Conservation (phyloP, 2,888 invertebrate genomes). For the Sclerodermus sp. region DNA sequence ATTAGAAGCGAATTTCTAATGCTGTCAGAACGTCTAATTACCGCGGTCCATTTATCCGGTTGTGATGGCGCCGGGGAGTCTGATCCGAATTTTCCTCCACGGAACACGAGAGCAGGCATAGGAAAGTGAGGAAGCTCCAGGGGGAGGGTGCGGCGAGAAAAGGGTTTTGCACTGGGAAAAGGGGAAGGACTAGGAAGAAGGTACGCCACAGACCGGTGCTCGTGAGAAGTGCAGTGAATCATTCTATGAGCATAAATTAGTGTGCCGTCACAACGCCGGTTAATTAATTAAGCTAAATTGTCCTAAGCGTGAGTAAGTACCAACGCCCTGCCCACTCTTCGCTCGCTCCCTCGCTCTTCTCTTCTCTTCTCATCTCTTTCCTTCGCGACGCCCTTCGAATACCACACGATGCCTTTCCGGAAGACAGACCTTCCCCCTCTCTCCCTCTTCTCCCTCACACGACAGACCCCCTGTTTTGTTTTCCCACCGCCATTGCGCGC, state of each 20-base stretch:
- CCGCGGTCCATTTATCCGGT: slow-evolving; percentile 20
- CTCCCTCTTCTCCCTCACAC: neutral
- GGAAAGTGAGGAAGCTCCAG: too few relatives aligned
- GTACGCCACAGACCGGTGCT: slow-evolving; percentile 5
- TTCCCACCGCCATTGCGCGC: neutral
- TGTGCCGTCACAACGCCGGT: slow-evolving; percentile 48
- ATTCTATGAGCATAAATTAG: slow-evolving; percentile 54
- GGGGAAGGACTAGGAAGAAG: slow-evolving; percentile 6
- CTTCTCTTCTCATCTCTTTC: slow-evolving; percentile 10
- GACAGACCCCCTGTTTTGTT: neutral
- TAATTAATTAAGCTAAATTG: slow-evolving; percentile 55
- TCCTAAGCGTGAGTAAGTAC: slow-evolving; percentile 53
- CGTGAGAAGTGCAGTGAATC: slow-evolving; percentile 43
- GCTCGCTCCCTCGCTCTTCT: slow-evolving; percentile 6
- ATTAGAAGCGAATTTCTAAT: neutral
- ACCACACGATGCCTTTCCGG: slow-evolving; percentile 25
- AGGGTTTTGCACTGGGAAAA: too few relatives aligned
- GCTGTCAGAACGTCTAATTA: slow-evolving; percentile 26
- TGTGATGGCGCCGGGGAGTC: neutral
- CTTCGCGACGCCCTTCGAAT: slow-evolving; percentile 6
- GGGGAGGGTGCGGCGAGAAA: too few relatives aligned
- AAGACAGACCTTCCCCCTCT: neutral
- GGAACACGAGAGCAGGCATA: too few relatives aligned
- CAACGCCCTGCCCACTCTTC: slow-evolving; percentile 31
- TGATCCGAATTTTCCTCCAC: too few relatives aligned